Base-by-base conservation (phyloP, 2,113 vertebrate species). In the Ardeotis arabs region DNA sequence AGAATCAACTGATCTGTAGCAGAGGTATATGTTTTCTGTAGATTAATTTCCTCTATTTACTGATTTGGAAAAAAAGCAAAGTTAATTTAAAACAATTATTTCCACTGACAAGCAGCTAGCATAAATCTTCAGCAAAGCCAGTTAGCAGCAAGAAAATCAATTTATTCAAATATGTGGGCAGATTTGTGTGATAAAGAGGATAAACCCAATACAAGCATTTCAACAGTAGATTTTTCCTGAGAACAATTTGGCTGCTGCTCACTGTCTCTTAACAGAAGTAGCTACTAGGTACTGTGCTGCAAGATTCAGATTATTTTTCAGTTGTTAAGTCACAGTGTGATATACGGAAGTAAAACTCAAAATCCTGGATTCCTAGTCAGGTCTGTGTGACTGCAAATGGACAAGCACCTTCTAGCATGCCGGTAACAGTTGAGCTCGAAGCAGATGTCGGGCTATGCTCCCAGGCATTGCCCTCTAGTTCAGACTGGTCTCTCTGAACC, bases 31-130 rank as follows among this genome's bases (percentile, higher is more conserved):
- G 12, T 72, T 91, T 92, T 69, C 35, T 92, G 29, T 6, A 84
- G 73, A 91, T 64, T 78, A 63, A 59, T 79, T 63, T 95, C 75
- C 29, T 41, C 23, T 78, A 31, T 75, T 84, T 75, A 50, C 37
- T 67, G 9, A 62, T 74, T 73, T 45, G 19, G 7, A 22, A 31
- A 47, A 66, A 49, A 31, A 10, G 0, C 4, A 29, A 73, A 77
- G 39, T 77, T 87, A 87, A 87, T 78, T 89, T 49, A 39, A 81
- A 94, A 67, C 16, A 84, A 87, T 67, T 92, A 84, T 87, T 95
- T 94, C 33, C 52, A 86, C 24, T 41, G 50, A 68, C 15, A 84
- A 59, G 18, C 16, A 84, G 22, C 62, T n/a, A 63, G 8, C 8
- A 78, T 45, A 87, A 84, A 85, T 83, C 56, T 85, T 93, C 50